phyloP scores from a whole-genome alignment of 1,140 invertebrate species.

The Musca domestica region DNA sequence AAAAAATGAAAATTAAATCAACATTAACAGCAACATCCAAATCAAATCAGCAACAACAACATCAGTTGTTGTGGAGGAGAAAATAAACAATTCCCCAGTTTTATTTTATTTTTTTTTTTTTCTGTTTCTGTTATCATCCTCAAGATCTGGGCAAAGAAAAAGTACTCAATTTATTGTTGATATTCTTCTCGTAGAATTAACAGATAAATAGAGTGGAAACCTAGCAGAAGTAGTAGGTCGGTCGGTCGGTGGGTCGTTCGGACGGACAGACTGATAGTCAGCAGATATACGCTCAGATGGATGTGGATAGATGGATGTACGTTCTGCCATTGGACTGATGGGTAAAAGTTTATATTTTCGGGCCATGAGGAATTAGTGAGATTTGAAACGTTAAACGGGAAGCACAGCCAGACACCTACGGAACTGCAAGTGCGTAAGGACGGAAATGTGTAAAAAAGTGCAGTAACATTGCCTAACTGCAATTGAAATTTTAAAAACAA shows the following conservation, averaged over 20 bases:
- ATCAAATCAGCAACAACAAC: not conserved
- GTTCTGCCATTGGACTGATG: not conserved
- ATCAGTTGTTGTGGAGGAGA: not conserved
- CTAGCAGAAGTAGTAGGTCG: no score
- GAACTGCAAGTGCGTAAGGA: no score
- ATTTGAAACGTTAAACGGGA: constrained; percentile 4
- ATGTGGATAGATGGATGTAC: no score
- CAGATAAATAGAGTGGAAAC: not conserved
- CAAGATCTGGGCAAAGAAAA: not conserved
- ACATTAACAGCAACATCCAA: not conserved
- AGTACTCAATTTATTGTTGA: constrained; percentile 8
- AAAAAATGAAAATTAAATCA: constrained; percentile 13
- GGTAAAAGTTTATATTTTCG: constrained; percentile 7
- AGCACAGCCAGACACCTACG: not conserved
- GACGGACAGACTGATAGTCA: no score
- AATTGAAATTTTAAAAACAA: no score
- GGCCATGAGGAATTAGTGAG: constrained; percentile 3
- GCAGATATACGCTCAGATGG: no score
- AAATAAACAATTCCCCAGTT: no score
- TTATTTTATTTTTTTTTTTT: no score
- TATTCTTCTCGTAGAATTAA: not conserved
- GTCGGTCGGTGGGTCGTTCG: no score
- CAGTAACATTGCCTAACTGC: no score
- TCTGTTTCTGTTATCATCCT: no score
- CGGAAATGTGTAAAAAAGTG: no score